Conservation (phyloP, 2,113 vertebrate species). For the Thoracochromis brauschi region DNA sequence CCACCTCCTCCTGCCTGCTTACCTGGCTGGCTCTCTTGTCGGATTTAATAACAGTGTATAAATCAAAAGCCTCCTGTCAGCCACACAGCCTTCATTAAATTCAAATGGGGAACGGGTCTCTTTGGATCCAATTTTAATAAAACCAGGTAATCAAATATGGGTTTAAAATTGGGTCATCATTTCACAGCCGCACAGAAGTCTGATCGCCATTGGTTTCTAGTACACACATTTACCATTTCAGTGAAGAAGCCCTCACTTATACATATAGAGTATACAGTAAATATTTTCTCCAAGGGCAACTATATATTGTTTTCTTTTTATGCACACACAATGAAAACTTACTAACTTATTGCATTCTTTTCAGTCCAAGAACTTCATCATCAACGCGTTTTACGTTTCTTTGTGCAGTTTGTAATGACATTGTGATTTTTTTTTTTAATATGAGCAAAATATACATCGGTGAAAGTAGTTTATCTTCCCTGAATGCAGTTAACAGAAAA, state of each 20-base stretch:
- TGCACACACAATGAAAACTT: neutral
- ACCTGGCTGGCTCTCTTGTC: conserved; percentile 57
- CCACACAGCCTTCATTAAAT: conserved; percentile 74
- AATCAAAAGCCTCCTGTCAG: conserved; percentile 77
- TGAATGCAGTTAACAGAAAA: neutral
- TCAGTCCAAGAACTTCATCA: neutral
- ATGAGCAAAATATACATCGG: neutral
- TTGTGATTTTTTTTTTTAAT: neutral
- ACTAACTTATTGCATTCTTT: neutral
- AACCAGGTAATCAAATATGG: conserved; percentile 74
- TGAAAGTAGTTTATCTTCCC: neutral
- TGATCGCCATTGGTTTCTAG: conserved; percentile 39
- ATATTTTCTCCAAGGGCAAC: neutral
- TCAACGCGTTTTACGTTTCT: neutral
- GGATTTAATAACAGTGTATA: conserved; percentile 75
- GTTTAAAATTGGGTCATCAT: conserved; percentile 72
- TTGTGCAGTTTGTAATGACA: neutral
- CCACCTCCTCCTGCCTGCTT: conserved; percentile 31
- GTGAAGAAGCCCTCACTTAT: conserved; percentile 9
- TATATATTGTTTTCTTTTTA: conserved; percentile 6
- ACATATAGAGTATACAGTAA: neutral
- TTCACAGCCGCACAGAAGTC: conserved; percentile 57
- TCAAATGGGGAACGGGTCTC: conserved; percentile 68
- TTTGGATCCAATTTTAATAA: conserved; percentile 78
- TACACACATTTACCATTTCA: conserved; percentile 41